Base-by-base conservation (phyloP, 1,140 invertebrate species). In the Chironomus striatipennis region DNA sequence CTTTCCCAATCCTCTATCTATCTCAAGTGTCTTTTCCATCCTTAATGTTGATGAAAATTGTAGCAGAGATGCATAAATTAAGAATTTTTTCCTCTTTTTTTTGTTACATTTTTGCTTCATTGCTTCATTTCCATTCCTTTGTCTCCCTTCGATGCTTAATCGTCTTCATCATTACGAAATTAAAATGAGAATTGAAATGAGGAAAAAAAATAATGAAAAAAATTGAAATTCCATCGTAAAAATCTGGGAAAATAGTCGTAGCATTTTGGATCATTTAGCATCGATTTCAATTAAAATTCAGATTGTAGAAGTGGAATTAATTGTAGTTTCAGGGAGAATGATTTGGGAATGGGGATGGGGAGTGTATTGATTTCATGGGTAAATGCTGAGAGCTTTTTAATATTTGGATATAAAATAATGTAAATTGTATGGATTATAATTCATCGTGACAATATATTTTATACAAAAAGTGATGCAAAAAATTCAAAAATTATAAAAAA, bases 251-350 rank as follows among this genome's bases (percentile, higher is more conserved):
- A 57, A 57, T 15, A 12, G 47, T 57, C 47, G 47, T n/a, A 0
- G 9, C n/a, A 7, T 57, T 57, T 57, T 57, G 47, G 12, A 57
- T 57, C 47, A 57, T 57, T 57, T 57, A 57, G 47, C 47, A 57
- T 57, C 47, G n/a, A 57, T 57, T 57, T 57, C 47, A 57, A 57
- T 57, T 57, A 57, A 57, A 57, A 57, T 15, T 57, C 47, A 57
- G 12, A 57, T 57, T 57, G 47, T 12, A 15, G 24, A 34, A 34
- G 24, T 2, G 24, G 5, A 34, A 34, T 34, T 34, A 34, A 34
- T 34, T 34, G 24, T 5, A 34, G 24, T 34, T 34, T 34, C n/a
- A 34, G 24, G 24, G 24, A 34, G 24, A 5, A 34, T 34, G 24
- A 2, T 34, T 34, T 2, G 5, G 24, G 24, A 34, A 5, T 34